Evolutionary conservation across 2,888 invertebrate genomes (phyloP), one percentile per base, ranked within the genome.

Genomic region (Orthonychiurus folsomi): DNA sequence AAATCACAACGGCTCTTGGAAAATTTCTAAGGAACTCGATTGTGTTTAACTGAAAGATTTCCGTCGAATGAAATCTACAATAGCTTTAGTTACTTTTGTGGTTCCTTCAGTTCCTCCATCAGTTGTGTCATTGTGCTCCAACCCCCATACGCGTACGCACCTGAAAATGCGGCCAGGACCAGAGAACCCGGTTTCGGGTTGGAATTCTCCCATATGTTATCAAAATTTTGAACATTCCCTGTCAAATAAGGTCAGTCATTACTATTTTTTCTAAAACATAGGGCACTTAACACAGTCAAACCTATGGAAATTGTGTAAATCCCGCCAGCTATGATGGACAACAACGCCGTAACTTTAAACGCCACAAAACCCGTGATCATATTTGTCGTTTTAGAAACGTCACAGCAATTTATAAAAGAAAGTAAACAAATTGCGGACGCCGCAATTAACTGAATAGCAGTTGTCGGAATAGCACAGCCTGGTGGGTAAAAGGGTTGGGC

Each of bases 1-100:
- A 92, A 73, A 94, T 90, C 86, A 90, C 92, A 76, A 94, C 93
- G 24, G 93, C 93, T 58, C 89, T 83, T 0, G 94, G 94, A 65
- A 95, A 80, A 80, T 94, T 93, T 79, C 93, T 92, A 15, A 5
- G 15, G n/a, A n/a, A n/a, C n/a, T n/a, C n/a, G n/a, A n/a, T n/a
- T n/a, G n/a, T n/a, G n/a, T n/a, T n/a, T n/a, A n/a, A n/a, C n/a
- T n/a, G n/a, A n/a, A n/a, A n/a, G n/a, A n/a, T n/a, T n/a, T n/a
- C n/a, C n/a, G n/a, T n/a, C n/a, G n/a, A n/a, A n/a, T n/a, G n/a
- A n/a, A n/a, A n/a, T n/a, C n/a, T n/a, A n/a, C n/a, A n/a, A n/a
- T n/a, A n/a, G n/a, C n/a, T n/a, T n/a, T n/a, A n/a, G n/a, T n/a
- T 63, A 69, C 70, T 65, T 69, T 18, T 68, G 59, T 5, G 72